These are phyloP conservation scores for Lathronympha strigana DNA, from an alignment of 2,888 invertebrate genomes.

Conservation along the genomic window DNA sequence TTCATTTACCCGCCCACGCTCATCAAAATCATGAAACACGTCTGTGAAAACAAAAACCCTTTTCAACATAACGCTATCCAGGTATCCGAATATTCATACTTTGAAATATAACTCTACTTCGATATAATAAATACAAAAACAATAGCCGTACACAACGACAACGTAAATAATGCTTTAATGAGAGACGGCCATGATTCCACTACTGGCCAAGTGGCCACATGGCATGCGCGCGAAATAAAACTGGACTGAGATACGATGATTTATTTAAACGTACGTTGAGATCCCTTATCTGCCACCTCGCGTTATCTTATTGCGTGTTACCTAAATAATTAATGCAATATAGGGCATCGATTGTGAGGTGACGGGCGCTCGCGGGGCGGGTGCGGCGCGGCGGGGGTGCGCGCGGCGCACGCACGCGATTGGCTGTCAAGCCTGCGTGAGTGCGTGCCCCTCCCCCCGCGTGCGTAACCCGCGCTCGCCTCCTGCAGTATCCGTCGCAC, in stretches of 20 bases:
- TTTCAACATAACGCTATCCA: not conserved
- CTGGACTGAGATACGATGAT: slow-evolving; percentile 61
- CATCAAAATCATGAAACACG: slow-evolving; percentile 27
- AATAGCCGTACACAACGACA: slow-evolving; percentile 53
- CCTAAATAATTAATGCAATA: slow-evolving; percentile 85
- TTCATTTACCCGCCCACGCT: slow-evolving; percentile 17
- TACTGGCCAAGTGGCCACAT: slow-evolving; percentile 15
- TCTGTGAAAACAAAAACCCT: slow-evolving; percentile 4
- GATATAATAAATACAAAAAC: slow-evolving; percentile 45
- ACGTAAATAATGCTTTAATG: slow-evolving; percentile 63
- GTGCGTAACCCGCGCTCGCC: slow-evolving; percentile 75
- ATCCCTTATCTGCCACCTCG: slow-evolving; percentile 83
- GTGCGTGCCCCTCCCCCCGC: slow-evolving; percentile 80
- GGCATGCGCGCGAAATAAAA: slow-evolving; percentile 40
- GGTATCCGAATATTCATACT: slow-evolving; percentile 25
- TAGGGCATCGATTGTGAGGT: slow-evolving; percentile 85
- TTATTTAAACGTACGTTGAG: slow-evolving; percentile 75
- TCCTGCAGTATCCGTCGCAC: slow-evolving; percentile 72
- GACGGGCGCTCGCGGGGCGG: slow-evolving; percentile 75
- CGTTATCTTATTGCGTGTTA: slow-evolving; percentile 85
- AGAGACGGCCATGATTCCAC: slow-evolving; percentile 13
- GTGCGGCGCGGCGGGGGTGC: slow-evolving; percentile 75
- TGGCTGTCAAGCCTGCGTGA: slow-evolving; percentile 81
- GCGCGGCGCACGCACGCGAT: slow-evolving; percentile 83
- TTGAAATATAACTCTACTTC: slow-evolving; percentile 42